A percentile compares a stretch with the other conserved stretches of the same genome.
phyloP scores from a whole-genome alignment of 2,113 vertebrate species.

The Nerophis lumbriciformis region DNA sequence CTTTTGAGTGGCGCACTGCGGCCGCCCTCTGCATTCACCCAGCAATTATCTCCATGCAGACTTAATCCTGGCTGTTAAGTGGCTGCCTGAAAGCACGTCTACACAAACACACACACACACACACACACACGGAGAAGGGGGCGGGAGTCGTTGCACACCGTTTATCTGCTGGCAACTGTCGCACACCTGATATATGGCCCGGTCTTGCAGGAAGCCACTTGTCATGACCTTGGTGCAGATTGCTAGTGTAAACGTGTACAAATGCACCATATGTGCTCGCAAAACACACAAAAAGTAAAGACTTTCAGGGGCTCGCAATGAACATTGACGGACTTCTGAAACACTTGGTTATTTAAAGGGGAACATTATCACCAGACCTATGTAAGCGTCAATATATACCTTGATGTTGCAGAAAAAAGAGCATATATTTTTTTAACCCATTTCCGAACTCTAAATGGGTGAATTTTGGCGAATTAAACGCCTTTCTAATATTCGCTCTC shows the following conservation, averaged over 20 bases:
- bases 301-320: neutral
- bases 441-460: too few species aligned
- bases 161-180: conserved; percentile 63
- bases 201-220: conserved; percentile 49
- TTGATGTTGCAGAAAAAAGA: too few species aligned
- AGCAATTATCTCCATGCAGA: conserved; percentile 70
- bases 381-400: too few species aligned
- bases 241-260: neutral
- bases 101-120: conserved; percentile 73
- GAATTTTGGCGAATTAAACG: too few species aligned
- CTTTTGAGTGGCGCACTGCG: conserved; percentile 55
- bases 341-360: neutral
- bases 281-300: conserved; percentile 6
- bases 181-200: conserved; percentile 57
- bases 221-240: conserved; percentile 38
- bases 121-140: conserved; percentile 64
- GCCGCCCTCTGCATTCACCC: conserved; percentile 60
- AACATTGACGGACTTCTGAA: neutral
- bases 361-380: too few species aligned
- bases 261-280: neutral
- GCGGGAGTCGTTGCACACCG: conserved; percentile 43
- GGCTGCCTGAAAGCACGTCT: conserved; percentile 76
- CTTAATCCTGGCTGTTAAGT: conserved; percentile 70
- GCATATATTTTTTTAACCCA: too few species aligned
- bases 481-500: too few species aligned